phyloP scores from a whole-genome alignment of 2,113 vertebrate genomes.

The Corydoras maculifer region DNA sequence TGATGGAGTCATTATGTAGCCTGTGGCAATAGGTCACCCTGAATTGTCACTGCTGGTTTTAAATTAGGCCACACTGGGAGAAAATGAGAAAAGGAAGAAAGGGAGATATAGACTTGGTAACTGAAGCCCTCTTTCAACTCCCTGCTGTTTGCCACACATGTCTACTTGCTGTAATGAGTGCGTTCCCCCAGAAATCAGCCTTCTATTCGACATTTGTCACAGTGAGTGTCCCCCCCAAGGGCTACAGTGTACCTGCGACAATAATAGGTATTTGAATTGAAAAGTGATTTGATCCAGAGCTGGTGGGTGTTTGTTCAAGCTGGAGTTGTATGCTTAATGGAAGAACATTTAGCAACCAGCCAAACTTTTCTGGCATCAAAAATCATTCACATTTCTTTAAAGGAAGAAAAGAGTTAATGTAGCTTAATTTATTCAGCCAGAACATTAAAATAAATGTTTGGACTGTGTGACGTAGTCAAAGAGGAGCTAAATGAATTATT shows the following conservation, averaged over 20 bases:
- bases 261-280: slow-evolving; percentile 51
- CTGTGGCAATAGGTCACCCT: slow-evolving; percentile 39
- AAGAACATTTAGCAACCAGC: slow-evolving; percentile 37
- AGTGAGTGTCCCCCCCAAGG: slow-evolving; percentile 46
- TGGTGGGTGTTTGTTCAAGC: slow-evolving; percentile 22
- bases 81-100: slow-evolving; percentile 16
- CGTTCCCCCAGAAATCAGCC: slow-evolving; percentile 41
- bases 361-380: slow-evolving; percentile 45
- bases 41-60: slow-evolving; percentile 20
- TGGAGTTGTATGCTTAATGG: slow-evolving; percentile 31
- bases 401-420: slow-evolving; percentile 20
- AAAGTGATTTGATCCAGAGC: slow-evolving; percentile 54
- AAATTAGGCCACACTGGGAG: slow-evolving; percentile 35
- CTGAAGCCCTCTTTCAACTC: slow-evolving; percentile 9
- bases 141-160: slow-evolving; percentile 39
- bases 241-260: slow-evolving; percentile 47
- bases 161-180: slow-evolving; percentile 45
- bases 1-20: slow-evolving; percentile 13
- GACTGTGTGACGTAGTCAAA: slow-evolving; percentile 56
- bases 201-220: slow-evolving; percentile 53
- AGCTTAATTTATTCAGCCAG: slow-evolving; percentile 59
- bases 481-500: slow-evolving; percentile 68
- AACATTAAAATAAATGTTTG: slow-evolving; percentile 24
- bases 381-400: slow-evolving; percentile 5
- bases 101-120: slow-evolving; percentile 28